Conservation (phyloP, 2,888 invertebrate species). For the Orthosia cruda region DNA sequence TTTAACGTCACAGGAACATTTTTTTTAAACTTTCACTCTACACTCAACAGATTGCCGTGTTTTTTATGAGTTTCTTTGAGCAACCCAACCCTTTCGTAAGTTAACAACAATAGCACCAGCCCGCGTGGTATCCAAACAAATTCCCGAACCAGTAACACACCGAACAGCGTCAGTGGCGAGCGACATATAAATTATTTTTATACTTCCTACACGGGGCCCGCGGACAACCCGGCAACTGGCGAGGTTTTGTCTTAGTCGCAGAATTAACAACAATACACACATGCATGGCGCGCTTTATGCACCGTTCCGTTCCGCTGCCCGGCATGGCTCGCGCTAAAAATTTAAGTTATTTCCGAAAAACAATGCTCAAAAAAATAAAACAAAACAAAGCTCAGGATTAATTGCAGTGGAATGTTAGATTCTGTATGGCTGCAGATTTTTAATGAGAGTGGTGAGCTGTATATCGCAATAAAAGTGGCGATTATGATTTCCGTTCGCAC, state of each 20-base stretch:
- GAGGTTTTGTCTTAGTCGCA: constrained; percentile 71
- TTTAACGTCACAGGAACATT: too few species aligned
- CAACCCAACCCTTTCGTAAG: neutral
- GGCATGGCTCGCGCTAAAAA: constrained; percentile 66
- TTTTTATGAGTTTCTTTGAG: neutral
- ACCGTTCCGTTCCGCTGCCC: constrained; percentile 40
- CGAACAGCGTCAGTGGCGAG: constrained; percentile 62
- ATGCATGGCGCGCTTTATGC: constrained; percentile 62
- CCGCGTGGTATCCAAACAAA: neutral
- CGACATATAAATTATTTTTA: constrained; percentile 81
- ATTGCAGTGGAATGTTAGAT: constrained; percentile 60
- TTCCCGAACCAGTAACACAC: constrained; percentile 39
- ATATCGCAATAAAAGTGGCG: constrained; percentile 35
- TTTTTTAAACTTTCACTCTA: too few species aligned
- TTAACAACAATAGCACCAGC: neutral
- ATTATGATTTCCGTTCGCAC: constrained; percentile 29
- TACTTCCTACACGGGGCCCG: constrained; percentile 73
- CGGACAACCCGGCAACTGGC: constrained; percentile 58
- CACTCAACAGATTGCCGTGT: neutral
- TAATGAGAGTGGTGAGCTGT: constrained; percentile 41
- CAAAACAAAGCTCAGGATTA: constrained; percentile 60
- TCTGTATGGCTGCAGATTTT: constrained; percentile 44
- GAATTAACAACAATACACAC: constrained; percentile 74
- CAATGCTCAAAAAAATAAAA: constrained; percentile 54
- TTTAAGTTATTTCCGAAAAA: constrained; percentile 63